A percentile compares a stretch with the other conserved stretches of the same genome.
Evolutionary conservation across 1,140 invertebrate genomes (phyloP).

Genomic region (Semibalanus balanoides): DNA sequence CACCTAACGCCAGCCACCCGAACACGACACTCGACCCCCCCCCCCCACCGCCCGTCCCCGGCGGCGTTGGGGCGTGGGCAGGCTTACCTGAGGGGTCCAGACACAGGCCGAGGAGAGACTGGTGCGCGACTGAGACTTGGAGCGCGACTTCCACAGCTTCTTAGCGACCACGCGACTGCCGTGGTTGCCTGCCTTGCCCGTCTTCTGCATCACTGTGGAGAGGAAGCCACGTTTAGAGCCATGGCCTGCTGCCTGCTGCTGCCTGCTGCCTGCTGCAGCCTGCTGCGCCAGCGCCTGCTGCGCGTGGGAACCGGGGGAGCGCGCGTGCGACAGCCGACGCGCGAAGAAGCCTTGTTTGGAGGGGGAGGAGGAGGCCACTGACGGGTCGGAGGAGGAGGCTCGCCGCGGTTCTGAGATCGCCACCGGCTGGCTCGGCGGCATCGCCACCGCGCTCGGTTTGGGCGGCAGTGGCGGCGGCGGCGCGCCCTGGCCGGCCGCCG

Average conservation of each 20-base stretch:
- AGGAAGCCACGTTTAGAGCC: slow-evolving; percentile 12
- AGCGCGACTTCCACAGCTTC: slow-evolving; percentile 63
- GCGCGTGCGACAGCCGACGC: slow-evolving; percentile 9
- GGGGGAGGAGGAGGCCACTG: not conserved
- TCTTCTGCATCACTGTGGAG: slow-evolving; percentile 49
- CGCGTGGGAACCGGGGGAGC: not conserved
- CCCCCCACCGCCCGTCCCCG: too few relatives aligned
- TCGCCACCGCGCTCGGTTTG: too few relatives aligned
- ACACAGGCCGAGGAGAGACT: slow-evolving; percentile 31
- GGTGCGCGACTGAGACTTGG: slow-evolving; percentile 56
- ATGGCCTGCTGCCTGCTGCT: too few relatives aligned
- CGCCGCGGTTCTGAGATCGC: not conserved
- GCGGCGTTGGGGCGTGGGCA: not conserved
- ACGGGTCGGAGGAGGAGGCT: not conserved
- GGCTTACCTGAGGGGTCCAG: slow-evolving; percentile 69
- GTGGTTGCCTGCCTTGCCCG: slow-evolving; percentile 26
- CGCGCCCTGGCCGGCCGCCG: too few relatives aligned
- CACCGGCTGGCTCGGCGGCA: not conserved
- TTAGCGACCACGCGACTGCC: slow-evolving; percentile 51
- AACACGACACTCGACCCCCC: too few relatives aligned
- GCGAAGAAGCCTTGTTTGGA: slow-evolving; percentile 4
- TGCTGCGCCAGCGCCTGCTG: not conserved
- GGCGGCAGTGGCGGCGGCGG: too few relatives aligned
- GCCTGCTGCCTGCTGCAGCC: too few relatives aligned
- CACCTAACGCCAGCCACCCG: too few relatives aligned